Conservation (phyloP, 2,888 invertebrate genomes). For the Cephus pulcher region DNA sequence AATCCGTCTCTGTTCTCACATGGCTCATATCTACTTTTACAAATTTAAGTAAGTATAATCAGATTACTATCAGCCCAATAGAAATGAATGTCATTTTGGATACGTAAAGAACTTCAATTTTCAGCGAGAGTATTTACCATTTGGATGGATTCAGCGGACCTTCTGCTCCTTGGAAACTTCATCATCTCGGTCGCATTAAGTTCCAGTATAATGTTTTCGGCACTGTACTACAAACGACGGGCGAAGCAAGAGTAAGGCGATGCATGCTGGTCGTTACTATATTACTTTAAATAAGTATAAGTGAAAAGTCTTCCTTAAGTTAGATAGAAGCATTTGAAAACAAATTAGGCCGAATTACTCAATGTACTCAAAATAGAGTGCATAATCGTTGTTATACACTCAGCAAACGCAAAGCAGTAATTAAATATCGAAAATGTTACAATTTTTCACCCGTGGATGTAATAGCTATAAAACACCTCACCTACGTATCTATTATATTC, state of each 20-base stretch:
- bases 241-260: constrained; percentile 49
- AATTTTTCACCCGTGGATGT: background rate
- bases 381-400: background rate
- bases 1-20: constrained; percentile 81
- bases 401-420: background rate
- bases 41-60: constrained; percentile 77
- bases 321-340: background rate
- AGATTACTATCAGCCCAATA: background rate
- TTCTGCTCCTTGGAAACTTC: constrained; percentile 79
- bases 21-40: constrained; percentile 87
- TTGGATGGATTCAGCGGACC: constrained; percentile 81
- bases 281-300: background rate
- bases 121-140: constrained; percentile 85
- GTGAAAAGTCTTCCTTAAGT: background rate
- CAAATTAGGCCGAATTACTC: background rate
- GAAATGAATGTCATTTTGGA: constrained; percentile 1
- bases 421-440: background rate
- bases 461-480: background rate
- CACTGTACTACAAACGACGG: constrained; percentile 73
- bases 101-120: constrained; percentile 36
- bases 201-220: constrained; percentile 76
- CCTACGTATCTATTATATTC: background rate
- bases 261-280: background rate
- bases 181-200: constrained; percentile 78
- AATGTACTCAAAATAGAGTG: background rate